These are phyloP conservation scores for Cotesia vestalis DNA, from an alignment of 1,140 invertebrate genomes.

Conservation along the genomic window DNA sequence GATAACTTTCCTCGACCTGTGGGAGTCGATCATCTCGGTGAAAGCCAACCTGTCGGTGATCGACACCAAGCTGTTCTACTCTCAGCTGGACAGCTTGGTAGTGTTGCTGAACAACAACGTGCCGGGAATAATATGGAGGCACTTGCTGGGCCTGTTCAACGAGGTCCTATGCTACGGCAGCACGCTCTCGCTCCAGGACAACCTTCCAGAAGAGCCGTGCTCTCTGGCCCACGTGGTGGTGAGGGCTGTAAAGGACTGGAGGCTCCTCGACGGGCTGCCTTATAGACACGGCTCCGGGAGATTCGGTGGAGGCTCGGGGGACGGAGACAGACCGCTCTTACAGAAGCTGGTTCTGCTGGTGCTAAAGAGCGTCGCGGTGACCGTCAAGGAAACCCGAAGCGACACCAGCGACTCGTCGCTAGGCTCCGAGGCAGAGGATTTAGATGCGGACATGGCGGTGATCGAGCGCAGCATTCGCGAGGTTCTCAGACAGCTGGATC, in stretches of 20 bases:
- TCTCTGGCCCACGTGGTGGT: conserved; percentile 82
- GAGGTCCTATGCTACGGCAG: conserved; percentile 90
- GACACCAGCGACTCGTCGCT: conserved; percentile 84
- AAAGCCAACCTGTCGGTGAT: conserved; percentile 89
- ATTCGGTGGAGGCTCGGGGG: conserved; percentile 67
- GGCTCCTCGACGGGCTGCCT: conserved; percentile 76
- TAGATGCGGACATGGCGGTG: conserved; percentile 88
- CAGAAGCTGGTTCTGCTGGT: conserved; percentile 87
- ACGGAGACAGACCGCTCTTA: conserved; percentile 73
- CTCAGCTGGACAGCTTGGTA: conserved; percentile 83
- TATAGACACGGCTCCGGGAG: conserved; percentile 67
- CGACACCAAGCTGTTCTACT: conserved; percentile 88
- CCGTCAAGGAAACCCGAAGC: conserved; percentile 86
- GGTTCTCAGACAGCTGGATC: conserved; percentile 82
- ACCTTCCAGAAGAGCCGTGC: conserved; percentile 86
- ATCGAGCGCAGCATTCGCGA: conserved; percentile 86
- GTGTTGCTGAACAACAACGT: conserved; percentile 76
- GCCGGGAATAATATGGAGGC: conserved; percentile 83
- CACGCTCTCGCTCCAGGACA: conserved; percentile 85
- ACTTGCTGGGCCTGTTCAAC: conserved; percentile 84
- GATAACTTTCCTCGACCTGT: conserved; percentile 83
- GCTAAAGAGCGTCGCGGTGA: conserved; percentile 87
- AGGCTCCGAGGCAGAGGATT: conserved; percentile 82
- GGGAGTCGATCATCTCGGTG: conserved; percentile 91
- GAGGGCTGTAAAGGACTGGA: conserved; percentile 83